Conservation (phyloP, 2,888 invertebrate species). For the Plusia festucae region DNA sequence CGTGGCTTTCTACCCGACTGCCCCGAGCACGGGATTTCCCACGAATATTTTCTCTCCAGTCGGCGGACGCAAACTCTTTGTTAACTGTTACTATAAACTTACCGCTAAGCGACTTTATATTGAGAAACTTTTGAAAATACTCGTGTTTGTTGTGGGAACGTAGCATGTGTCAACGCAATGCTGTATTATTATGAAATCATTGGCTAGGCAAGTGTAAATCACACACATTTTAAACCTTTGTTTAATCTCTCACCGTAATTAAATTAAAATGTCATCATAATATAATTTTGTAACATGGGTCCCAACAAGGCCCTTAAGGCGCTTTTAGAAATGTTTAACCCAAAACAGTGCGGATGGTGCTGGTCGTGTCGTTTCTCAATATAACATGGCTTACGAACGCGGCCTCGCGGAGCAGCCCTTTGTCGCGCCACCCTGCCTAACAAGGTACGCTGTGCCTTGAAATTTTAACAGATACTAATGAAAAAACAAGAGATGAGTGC, state of each 20-base stretch:
- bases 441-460: constrained; percentile 16
- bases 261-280: constrained; percentile 22
- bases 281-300: constrained; percentile 12
- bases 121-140: constrained; percentile 22
- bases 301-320: constrained; percentile 16
- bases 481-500: constrained; percentile 64
- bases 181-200: background rate
- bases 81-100: constrained; percentile 40
- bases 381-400: constrained; percentile 21
- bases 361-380: constrained; percentile 16
- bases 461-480: constrained; percentile 57
- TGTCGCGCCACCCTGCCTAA: constrained; percentile 34
- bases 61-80: constrained; percentile 31
- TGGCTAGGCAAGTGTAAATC: background rate
- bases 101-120: constrained; percentile 25
- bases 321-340: constrained; percentile 27
- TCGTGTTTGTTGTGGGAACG: background rate
- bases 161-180: background rate
- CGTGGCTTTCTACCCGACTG: constrained; percentile 29
- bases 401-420: constrained; percentile 18
- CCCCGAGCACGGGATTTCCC: constrained; percentile 14
- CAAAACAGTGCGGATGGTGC: constrained; percentile 12
- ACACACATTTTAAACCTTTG: constrained; percentile 13
- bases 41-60: constrained; percentile 32
- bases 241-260: constrained; percentile 13